These are phyloP conservation scores for Volucella inanis DNA, from an alignment of 2,888 invertebrate genomes.

Conservation along the genomic window DNA sequence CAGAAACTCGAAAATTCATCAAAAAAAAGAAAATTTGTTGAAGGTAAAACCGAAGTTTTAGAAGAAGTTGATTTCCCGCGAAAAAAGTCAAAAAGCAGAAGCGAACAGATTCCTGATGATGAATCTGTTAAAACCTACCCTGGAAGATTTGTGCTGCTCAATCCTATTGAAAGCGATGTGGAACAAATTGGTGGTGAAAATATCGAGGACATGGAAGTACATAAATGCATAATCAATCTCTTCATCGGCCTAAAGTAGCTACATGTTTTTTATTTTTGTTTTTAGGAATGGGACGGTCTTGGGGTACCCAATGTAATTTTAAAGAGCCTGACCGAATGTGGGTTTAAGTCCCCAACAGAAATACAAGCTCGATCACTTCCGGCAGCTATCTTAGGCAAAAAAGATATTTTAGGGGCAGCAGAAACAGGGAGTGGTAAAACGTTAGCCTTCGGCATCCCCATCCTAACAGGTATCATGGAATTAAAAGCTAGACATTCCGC, in stretches of 20 bases:
- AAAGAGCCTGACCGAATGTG: constrained; percentile 89
- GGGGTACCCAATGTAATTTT: constrained; percentile 88
- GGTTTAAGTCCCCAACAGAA: constrained; percentile 92
- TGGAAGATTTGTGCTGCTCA: constrained; percentile 56
- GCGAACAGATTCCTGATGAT: constrained; percentile 50
- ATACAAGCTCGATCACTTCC: constrained; percentile 93
- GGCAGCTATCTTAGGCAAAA: constrained; percentile 91
- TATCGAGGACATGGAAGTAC: constrained; percentile 76
- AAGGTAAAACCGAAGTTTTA: constrained; percentile 75
- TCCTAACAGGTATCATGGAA: constrained; percentile 92
- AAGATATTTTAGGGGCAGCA: constrained; percentile 98
- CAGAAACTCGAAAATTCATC: constrained; percentile 48
- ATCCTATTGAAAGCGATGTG: constrained; percentile 66
- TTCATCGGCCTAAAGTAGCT: neutral
- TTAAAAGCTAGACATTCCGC: constrained; percentile 84
- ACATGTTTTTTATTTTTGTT: constrained; percentile 1
- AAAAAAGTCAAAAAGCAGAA: constrained; percentile 78
- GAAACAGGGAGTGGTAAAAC: constrained; percentile 99
- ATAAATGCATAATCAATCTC: no score
- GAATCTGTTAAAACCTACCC: constrained; percentile 58
- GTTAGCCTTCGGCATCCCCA: constrained; percentile 97
- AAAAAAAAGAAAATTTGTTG: constrained; percentile 78
- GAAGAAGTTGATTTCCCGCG: constrained; percentile 61
- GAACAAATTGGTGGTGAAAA: constrained; percentile 74
- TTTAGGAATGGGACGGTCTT: constrained; percentile 86